Base-by-base conservation (phyloP, 1,140 invertebrate genomes). In the Cylas formicarius region DNA sequence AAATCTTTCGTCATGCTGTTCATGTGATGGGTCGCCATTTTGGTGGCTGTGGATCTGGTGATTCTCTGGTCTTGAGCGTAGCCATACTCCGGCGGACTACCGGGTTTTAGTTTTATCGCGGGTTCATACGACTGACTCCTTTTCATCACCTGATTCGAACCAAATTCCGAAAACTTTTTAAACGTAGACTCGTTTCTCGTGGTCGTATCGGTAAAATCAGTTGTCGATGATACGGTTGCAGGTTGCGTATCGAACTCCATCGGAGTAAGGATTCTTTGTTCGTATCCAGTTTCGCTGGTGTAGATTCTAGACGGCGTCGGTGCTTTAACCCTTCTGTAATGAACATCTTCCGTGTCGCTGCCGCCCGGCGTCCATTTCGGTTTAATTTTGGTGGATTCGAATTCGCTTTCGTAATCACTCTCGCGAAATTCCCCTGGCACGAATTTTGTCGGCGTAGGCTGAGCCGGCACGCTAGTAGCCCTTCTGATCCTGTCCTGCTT, bases 391-490 rank as follows among this genome's bases (percentile, higher is more conserved):
- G 66, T 67, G n/a, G 62, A 62, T 31, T 82, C 80, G 1, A 74
- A 64, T 47, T 84, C 80, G 61, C 78, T 82, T 48, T 83, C 80
- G 50, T 84, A 83, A 48, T 83, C 81, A 26, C 78, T 81, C 50
- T 83, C 80, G 1, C 72, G 63, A 41, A 77, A 79, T 41, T 82
- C 77, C 5, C 78, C 80, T 8, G 74, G 74, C 14, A 81, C 58
- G 55, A 84, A 84, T 58, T 81, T 83, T 1, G 68, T 81, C 1
- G 80, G 80, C 4, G 63, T 76, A 1, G 77, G 72, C 14, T 59
- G 69, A 36, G 68, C 67, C 24, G 68, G 72, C 26, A 67, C 39
- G 57, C 57, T 67, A 34, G 48, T 53, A 48, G 62, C 29, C 27
- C 50, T 46, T 32, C 50, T 43, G 9, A 59, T 57, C 1, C 63